Percentiles rank a stretch among this genome's conserved stretches.
Conservation (phyloP, 2,797 vertebrate species). For the Phoxinus dragarum region DNA sequence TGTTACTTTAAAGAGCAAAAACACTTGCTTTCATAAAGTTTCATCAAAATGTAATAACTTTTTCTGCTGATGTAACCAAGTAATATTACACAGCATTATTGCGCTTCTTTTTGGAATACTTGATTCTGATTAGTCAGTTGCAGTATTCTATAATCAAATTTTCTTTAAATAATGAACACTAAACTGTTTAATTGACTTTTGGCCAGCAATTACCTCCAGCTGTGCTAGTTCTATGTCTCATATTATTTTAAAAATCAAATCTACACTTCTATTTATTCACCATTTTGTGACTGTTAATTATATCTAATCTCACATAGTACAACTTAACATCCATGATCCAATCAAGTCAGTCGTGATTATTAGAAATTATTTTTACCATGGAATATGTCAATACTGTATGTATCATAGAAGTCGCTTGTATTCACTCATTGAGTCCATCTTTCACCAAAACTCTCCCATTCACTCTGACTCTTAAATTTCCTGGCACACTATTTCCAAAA, state of each 20-base stretch:
- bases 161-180: background rate
- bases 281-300: background rate
- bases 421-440: slow-evolving; percentile 28
- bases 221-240: background rate
- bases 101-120: background rate
- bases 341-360: background rate
- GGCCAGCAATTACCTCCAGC: background rate
- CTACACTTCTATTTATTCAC: background rate
- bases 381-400: background rate
- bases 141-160: background rate
- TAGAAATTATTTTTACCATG: background rate
- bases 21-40: slow-evolving; percentile 5
- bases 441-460: slow-evolving; percentile 27
- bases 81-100: slow-evolving; percentile 4
- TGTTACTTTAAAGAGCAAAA: background rate
- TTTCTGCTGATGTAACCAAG: slow-evolving; percentile 12
- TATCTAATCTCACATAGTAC: background rate
- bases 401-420: background rate
- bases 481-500: slow-evolving; percentile 30
- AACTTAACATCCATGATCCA: background rate
- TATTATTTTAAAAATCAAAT: background rate
- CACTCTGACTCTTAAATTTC: slow-evolving; percentile 37
- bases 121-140: background rate
- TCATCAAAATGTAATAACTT: slow-evolving; percentile 20
- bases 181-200: background rate